Evolutionary conservation across 1,140 invertebrate genomes (phyloP).

Genomic region (Spodoptera litura): DNA sequence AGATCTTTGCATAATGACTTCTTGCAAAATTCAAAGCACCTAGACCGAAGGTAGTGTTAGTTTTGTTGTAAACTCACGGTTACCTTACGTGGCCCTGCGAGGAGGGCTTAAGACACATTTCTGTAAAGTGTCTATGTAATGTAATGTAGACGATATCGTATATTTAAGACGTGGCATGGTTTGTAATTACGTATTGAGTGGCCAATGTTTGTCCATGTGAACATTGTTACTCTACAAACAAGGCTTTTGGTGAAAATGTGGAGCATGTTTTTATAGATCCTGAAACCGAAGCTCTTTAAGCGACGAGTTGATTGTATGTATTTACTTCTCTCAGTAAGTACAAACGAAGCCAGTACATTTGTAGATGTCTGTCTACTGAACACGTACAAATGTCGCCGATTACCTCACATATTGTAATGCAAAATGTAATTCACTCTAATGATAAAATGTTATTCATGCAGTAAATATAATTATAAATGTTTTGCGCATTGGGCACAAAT

Average conservation of each 20-base stretch:
- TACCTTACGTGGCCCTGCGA: slow-evolving; percentile 2
- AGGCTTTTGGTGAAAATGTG: slow-evolving; percentile 6
- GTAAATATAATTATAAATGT: not conserved
- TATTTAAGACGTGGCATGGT: slow-evolving; percentile 30
- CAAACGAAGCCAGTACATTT: not conserved
- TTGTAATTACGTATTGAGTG: slow-evolving; percentile 29
- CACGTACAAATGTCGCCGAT: not conserved
- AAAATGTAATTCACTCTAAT: not conserved
- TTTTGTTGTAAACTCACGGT: slow-evolving; percentile 23
- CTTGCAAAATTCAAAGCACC: slow-evolving; percentile 3
- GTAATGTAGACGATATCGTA: slow-evolving; percentile 38
- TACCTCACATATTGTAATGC: not conserved
- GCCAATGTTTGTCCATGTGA: slow-evolving; percentile 20
- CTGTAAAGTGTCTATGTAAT: slow-evolving; percentile 22
- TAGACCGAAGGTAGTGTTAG: slow-evolving; percentile 9
- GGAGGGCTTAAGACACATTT: slow-evolving; percentile 20
- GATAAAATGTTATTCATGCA: not conserved
- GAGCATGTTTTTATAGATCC: too few relatives aligned
- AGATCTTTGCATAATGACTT: slow-evolving; percentile 52
- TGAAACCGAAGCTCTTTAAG: too few relatives aligned
- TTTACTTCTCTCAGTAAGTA: too few relatives aligned
- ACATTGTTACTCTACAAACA: not conserved
- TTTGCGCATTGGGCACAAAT: not conserved
- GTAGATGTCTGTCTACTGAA: not conserved
- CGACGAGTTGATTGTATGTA: too few relatives aligned